phyloP scores from a whole-genome alignment of 2,113 vertebrate genomes.

The Tricholaema leucomelas region DNA sequence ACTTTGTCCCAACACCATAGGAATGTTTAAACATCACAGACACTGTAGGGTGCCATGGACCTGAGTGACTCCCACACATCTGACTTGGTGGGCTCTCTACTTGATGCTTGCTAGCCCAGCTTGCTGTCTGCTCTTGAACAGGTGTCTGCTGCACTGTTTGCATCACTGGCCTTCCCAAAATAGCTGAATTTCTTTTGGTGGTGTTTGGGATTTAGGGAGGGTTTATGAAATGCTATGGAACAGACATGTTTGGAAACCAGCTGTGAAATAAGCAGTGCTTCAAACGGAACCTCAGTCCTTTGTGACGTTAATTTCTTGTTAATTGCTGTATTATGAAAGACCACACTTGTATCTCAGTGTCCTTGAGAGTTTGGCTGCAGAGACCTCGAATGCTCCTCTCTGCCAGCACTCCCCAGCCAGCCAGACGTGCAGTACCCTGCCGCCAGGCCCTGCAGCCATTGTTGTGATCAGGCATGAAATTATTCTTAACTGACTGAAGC shows the following conservation, averaged over 20 bases:
- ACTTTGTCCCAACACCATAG: neutral
- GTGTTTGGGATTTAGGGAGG: neutral
- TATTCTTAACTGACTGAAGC: constrained; percentile 37
- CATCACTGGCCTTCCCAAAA: neutral
- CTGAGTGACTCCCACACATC: neutral
- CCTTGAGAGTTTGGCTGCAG: constrained; percentile 34
- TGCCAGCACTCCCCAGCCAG: neutral
- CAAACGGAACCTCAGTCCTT: neutral
- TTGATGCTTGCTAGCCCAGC: neutral
- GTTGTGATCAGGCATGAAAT: constrained; percentile 54
- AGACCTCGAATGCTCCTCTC: neutral
- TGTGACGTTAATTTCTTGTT: neutral
- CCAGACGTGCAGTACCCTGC: neutral
- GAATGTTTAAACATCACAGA: neutral
- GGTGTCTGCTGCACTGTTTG: neutral
- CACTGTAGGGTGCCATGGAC: neutral
- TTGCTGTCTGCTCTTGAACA: neutral
- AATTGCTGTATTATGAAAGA: constrained; percentile 25
- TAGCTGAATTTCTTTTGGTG: neutral
- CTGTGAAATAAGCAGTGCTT: neutral
- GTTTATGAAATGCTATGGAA: neutral
- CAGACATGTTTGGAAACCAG: neutral
- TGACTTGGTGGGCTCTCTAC: neutral
- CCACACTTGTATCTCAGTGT: neutral
- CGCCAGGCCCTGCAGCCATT: constrained; percentile 28